A percentile compares a stretch with the other conserved stretches of the same genome.
Conservation (phyloP, 2,113 vertebrate species). For the Microtus ochrogaster region DNA sequence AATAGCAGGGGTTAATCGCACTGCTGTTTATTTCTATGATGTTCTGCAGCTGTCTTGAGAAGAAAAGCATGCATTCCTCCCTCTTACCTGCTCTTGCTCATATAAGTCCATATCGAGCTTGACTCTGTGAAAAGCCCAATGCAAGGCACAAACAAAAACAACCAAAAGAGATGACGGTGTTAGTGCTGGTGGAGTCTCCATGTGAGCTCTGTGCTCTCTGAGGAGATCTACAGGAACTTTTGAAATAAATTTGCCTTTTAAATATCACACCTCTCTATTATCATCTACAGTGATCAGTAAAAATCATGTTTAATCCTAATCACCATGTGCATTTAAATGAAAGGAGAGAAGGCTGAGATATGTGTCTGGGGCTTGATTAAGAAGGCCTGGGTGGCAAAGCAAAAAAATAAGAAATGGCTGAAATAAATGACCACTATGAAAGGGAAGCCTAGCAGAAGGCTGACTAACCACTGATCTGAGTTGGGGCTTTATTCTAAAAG, state of each 20-base stretch:
- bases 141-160: neutral
- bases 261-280: constrained; percentile 8
- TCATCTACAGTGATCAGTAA: neutral
- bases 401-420: neutral
- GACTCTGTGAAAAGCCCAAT: neutral
- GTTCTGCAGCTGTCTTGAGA: neutral
- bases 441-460: neutral
- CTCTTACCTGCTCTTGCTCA: neutral
- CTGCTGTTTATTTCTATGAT: neutral
- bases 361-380: neutral
- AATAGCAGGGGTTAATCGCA: neutral
- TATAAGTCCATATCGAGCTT: neutral
- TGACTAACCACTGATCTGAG: neutral
- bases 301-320: constrained; percentile 34
- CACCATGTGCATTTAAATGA: neutral
- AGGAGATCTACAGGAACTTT: neutral
- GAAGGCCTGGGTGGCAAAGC: neutral
- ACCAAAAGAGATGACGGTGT: neutral
- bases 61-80: neutral
- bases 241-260: constrained; percentile 42
- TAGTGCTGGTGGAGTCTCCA: neutral
- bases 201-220: neutral
- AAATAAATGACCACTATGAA: neutral
- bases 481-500: constrained; percentile 40
- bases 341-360: neutral